These are phyloP conservation scores for Pammene aurita DNA, from an alignment of 2,888 invertebrate species.

Conservation along the genomic window DNA sequence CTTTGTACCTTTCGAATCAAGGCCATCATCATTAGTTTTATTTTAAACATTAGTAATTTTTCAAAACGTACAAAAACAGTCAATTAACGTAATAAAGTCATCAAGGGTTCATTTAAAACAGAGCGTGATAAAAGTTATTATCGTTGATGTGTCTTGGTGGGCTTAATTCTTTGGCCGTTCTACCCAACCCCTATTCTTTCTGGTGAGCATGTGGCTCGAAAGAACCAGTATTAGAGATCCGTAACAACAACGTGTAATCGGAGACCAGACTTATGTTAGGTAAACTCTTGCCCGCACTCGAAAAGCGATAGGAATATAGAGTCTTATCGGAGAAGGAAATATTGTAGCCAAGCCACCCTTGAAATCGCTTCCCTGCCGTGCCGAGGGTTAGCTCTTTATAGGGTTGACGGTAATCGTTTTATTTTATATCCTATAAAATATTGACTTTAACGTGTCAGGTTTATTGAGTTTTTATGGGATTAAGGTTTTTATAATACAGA, in stretches of 20 bases:
- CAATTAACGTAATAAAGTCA: constrained; percentile 59
- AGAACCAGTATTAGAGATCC: constrained; percentile 5
- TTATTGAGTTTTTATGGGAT: constrained; percentile 22
- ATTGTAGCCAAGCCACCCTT: constrained; percentile 70
- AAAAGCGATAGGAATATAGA: neutral
- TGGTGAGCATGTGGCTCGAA: neutral
- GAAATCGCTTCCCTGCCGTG: constrained; percentile 70
- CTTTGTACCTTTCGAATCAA: neutral
- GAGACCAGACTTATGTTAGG: neutral
- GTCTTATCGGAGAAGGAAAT: constrained; percentile 68
- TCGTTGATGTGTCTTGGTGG: constrained; percentile 68
- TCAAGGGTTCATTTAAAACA: constrained; percentile 56
- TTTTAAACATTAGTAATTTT: constrained; percentile 17
- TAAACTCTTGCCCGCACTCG: neutral
- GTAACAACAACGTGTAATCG: neutral
- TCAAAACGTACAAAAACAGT: constrained; percentile 52
- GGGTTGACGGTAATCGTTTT: constrained; percentile 36
- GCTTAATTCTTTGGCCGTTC: constrained; percentile 56
- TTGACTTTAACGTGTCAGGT: constrained; percentile 26
- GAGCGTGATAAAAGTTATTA: constrained; percentile 68
- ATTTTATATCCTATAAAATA: constrained; percentile 25
- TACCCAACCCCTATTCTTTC: neutral
- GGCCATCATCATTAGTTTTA: constrained; percentile 1
- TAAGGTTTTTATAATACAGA: constrained; percentile 14
- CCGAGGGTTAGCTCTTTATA: constrained; percentile 49